phyloP scores from a whole-genome alignment of 2,797 vertebrate genomes.

The Gouania willdenowi region DNA sequence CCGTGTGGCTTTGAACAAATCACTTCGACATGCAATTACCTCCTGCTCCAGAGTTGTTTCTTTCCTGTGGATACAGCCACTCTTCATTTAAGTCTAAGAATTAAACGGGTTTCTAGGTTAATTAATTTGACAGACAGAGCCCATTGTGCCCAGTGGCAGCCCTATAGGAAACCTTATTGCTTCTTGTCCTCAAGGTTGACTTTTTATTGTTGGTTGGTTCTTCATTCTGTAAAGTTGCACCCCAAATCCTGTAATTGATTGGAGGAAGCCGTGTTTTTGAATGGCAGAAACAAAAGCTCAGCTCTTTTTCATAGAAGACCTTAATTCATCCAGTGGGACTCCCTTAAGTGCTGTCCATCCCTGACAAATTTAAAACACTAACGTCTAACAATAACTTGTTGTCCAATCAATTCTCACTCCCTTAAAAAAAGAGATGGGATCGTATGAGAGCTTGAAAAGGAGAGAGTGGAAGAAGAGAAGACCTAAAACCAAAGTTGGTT shows the following conservation, averaged over 20 bases:
- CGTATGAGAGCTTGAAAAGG: conserved; percentile 8
- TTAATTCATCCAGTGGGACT: conserved; percentile 23
- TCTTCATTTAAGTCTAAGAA: conserved; percentile 58
- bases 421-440: conserved; percentile 38
- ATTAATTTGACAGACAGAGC: conserved; percentile 74
- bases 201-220: conserved; percentile 63
- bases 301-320: conserved; percentile 25
- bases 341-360: conserved; percentile 15
- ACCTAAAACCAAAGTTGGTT: conserved; percentile 62
- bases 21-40: conserved; percentile 73
- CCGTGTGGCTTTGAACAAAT: conserved; percentile 60
- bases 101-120: conserved; percentile 71
- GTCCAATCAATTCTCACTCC: conserved; percentile 9
- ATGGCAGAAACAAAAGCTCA: conserved; percentile 44
- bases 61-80: conserved; percentile 46
- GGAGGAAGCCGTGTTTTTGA: conserved; percentile 53
- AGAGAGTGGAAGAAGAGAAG: conserved; percentile 28
- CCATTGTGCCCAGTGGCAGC: conserved; percentile 65
- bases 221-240: conserved; percentile 37
- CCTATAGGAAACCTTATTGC: conserved; percentile 59
- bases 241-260: conserved; percentile 52
- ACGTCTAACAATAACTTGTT: conserved; percentile 13
- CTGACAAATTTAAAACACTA: conserved; percentile 13
- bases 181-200: conserved; percentile 58
- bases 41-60: conserved; percentile 54